Evolutionary conservation across 2,888 invertebrate genomes (phyloP).

Genomic region (Heliothis peltigera): DNA sequence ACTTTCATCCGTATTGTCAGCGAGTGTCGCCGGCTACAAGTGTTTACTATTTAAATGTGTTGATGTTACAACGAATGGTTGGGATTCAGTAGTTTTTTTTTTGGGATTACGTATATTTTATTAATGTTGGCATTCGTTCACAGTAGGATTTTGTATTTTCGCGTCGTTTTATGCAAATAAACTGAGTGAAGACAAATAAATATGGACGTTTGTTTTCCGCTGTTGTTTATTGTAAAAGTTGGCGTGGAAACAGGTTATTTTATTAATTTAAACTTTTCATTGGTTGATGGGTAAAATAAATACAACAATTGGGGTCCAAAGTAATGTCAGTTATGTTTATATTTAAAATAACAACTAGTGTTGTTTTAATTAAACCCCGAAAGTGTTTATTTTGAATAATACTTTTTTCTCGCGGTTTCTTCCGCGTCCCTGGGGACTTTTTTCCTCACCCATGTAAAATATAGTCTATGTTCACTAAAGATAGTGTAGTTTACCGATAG

Average conservation of each 20-base stretch:
- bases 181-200: constrained; percentile 31
- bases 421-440: too few species aligned
- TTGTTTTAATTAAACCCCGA: neutral
- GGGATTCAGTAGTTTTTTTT: constrained; percentile 31
- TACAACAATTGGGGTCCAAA: neutral
- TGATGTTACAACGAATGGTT: constrained; percentile 36
- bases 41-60: constrained; percentile 68
- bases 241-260: neutral
- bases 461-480: too few species aligned
- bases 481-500: too few species aligned
- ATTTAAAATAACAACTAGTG: neutral
- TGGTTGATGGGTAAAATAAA: neutral
- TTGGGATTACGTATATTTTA: constrained; percentile 37
- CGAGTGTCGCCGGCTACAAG: constrained; percentile 69
- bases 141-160: constrained; percentile 24
- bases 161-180: constrained; percentile 25
- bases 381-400: too few species aligned
- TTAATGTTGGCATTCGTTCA: constrained; percentile 38
- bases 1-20: constrained; percentile 77
- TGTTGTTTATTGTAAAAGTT: constrained; percentile 12
- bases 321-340: neutral
- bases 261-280: constrained; percentile 3
- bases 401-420: too few species aligned
- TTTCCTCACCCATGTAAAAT: too few species aligned
- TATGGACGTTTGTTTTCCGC: constrained; percentile 2